A percentile compares a stretch with the other conserved stretches of the same genome.
phyloP scores from a whole-genome alignment of 2,888 invertebrate genomes.

The Pharmacophagus antenor region DNA sequence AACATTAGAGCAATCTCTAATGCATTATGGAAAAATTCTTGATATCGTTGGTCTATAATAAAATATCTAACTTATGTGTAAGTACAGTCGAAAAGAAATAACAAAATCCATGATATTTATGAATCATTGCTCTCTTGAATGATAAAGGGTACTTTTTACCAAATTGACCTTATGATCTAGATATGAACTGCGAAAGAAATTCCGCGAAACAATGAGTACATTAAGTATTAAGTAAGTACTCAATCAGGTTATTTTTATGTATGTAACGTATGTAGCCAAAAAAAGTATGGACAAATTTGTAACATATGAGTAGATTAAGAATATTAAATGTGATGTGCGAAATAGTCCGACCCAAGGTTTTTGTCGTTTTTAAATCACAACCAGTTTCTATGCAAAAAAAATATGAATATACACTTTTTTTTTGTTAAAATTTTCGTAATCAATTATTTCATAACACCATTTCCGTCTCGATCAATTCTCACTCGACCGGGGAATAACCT shows the following conservation, averaged over 20 bases:
- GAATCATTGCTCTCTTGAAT: neutral
- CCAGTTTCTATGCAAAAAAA: too few species aligned
- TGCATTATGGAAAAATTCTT: slow-evolving; percentile 2
- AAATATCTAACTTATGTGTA: neutral
- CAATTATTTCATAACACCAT: slow-evolving; percentile 16
- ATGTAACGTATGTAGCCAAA: too few species aligned
- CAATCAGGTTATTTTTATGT: too few species aligned
- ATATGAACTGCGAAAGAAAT: neutral
- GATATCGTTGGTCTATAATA: neutral
- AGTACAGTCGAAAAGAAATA: slow-evolving; percentile 7
- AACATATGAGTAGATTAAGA: too few species aligned
- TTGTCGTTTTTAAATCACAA: too few species aligned
- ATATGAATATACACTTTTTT: neutral
- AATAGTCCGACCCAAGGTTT: too few species aligned
- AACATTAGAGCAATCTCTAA: neutral
- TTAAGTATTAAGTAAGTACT: too few species aligned
- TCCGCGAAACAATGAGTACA: neutral
- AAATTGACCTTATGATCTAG: neutral
- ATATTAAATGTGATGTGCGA: too few species aligned
- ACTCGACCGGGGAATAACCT: slow-evolving; percentile 31
- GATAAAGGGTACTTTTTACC: neutral
- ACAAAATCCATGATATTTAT: neutral
- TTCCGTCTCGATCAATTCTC: slow-evolving; percentile 35
- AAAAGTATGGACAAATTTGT: too few species aligned
- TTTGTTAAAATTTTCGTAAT: neutral